A percentile compares a stretch with the other conserved stretches of the same genome.
Evolutionary conservation across 2,797 vertebrate genomes (phyloP).

Genomic region (Ceryle rudis): DNA sequence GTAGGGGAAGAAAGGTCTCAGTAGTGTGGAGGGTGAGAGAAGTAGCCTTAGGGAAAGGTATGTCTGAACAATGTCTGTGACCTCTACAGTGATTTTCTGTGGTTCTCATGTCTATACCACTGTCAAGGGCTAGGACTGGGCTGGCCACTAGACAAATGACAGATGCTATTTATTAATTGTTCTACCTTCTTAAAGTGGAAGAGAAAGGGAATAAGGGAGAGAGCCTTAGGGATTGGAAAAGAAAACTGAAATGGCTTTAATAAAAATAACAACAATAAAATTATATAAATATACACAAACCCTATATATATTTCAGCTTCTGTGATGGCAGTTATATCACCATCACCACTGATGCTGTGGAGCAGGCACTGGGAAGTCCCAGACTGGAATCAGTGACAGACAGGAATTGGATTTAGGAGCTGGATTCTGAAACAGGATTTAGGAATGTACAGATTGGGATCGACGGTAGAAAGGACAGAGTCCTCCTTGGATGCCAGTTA

Average conservation of each 20-base stretch:
- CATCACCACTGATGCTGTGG: background rate
- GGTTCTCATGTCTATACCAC: background rate
- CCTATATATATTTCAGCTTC: background rate
- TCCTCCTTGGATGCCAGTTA: background rate
- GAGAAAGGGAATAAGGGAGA: background rate
- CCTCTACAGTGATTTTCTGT: background rate
- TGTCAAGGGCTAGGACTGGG: background rate
- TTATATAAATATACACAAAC: background rate
- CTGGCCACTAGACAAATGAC: background rate
- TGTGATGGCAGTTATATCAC: background rate
- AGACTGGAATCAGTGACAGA: background rate
- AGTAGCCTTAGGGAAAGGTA: background rate
- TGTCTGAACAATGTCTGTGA: background rate
- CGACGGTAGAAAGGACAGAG: background rate
- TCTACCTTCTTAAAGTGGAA: background rate
- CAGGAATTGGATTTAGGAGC: background rate
- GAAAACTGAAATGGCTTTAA: background rate
- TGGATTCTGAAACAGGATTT: background rate
- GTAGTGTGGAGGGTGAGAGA: background rate
- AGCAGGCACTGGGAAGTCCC: background rate
- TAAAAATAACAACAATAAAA: background rate
- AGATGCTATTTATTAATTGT: background rate
- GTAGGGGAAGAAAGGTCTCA: background rate
- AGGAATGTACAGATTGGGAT: background rate
- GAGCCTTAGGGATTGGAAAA: background rate